Evolutionary conservation across 2,797 vertebrate species (phyloP).

Genomic region (Mallotus villosus): DNA sequence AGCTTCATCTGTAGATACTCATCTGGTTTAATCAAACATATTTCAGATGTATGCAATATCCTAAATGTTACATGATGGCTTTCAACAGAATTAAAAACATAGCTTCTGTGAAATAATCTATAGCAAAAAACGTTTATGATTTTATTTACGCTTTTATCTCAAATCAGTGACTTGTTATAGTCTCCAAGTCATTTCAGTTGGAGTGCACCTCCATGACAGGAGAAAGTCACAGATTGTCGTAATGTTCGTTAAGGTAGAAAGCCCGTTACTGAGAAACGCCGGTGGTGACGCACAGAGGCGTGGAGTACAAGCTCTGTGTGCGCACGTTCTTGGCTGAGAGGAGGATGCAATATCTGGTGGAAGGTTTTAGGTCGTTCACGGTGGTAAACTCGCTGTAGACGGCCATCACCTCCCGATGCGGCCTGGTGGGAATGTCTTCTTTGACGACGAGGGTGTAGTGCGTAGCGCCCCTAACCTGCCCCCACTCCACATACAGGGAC

Average conservation of each 20-base stretch:
- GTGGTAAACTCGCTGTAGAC: conserved; percentile 38
- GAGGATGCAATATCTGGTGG: conserved; percentile 65
- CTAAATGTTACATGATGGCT: conserved; percentile 28
- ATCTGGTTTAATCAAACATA: conserved; percentile 41
- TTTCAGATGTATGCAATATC: conserved; percentile 17
- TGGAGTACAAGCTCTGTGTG: conserved; percentile 58
- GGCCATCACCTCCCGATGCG: conserved; percentile 11
- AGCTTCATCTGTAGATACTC: conserved; percentile 48
- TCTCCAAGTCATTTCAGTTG: conserved; percentile 30
- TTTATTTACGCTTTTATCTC: conserved; percentile 26
- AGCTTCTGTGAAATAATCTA: conserved; percentile 20
- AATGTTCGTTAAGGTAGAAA: conserved; percentile 28
- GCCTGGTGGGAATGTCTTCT: conserved; percentile 10
- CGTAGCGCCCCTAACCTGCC: conserved; percentile 42
- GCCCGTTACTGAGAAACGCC: conserved; percentile 39
- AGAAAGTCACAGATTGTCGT: conserved; percentile 30
- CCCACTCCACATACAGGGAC: conserved; percentile 65
- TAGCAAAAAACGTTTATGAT: conserved; percentile 26
- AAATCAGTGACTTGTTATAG: conserved; percentile 25
- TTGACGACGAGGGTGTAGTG: conserved; percentile 62
- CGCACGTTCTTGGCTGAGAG: conserved; percentile 61
- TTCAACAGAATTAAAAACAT: conserved; percentile 23
- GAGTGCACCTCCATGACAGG: neutral
- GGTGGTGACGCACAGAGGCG: conserved; percentile 56
- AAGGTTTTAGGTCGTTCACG: conserved; percentile 57